These are phyloP conservation scores for Zaprionus bogoriensis DNA, from an alignment of 2,888 invertebrate genomes.

Conservation along the genomic window DNA sequence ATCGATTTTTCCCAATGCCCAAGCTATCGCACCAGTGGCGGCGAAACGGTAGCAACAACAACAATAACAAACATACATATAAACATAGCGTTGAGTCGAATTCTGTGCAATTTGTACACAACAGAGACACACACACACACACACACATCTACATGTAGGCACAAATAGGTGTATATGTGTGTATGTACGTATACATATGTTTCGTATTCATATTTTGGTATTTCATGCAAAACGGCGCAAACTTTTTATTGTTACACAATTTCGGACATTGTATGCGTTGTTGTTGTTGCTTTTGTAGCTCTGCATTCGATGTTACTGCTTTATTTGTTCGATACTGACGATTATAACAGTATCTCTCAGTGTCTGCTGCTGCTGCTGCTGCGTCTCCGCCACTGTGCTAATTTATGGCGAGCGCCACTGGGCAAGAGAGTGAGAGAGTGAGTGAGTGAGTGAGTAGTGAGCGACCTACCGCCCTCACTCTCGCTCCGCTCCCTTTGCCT, in stretches of 20 bases:
- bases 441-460: slow-evolving; percentile 9
- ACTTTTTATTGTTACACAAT: slow-evolving; percentile 53
- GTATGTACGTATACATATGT: not conserved
- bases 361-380: slow-evolving; percentile 47
- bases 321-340: slow-evolving; percentile 35
- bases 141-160: not conserved
- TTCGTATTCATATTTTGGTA: slow-evolving; percentile 6
- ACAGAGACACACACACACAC: too few species aligned
- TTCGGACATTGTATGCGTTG: slow-evolving; percentile 25
- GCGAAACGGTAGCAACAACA: slow-evolving; percentile 1
- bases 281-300: slow-evolving; percentile 36
- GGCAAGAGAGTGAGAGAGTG: slow-evolving; percentile 27
- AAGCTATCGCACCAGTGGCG: slow-evolving; percentile 4
- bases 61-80: not conserved
- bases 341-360: slow-evolving; percentile 60
- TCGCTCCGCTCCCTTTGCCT: slow-evolving; percentile 26
- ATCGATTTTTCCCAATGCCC: slow-evolving; percentile 61
- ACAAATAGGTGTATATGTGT: not conserved
- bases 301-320: slow-evolving; percentile 25
- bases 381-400: slow-evolving; percentile 54
- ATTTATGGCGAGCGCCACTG: slow-evolving; percentile 49
- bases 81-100: slow-evolving; percentile 10
- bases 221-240: slow-evolving; percentile 4
- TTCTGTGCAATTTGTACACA: slow-evolving; percentile 9
- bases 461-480: slow-evolving; percentile 30